Conservation (phyloP, 2,888 invertebrate genomes). For the Drosophila longiperda region DNA sequence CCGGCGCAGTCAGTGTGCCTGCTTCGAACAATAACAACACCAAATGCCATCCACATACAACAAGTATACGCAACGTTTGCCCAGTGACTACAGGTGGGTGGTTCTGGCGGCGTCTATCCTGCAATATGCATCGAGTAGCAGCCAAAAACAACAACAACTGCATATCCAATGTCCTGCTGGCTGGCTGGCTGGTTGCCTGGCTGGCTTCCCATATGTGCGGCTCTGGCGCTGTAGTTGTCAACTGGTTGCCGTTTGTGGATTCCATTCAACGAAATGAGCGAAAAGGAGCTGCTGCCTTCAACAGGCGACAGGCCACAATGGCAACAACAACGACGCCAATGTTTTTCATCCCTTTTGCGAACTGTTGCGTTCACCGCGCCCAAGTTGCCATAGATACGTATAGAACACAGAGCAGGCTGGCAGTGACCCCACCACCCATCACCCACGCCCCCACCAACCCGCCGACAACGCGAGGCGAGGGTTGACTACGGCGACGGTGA, state of each 20-base stretch:
- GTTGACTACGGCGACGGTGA: conserved; percentile 25
- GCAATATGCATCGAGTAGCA: conserved; percentile 18
- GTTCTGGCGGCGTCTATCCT: conserved; percentile 22
- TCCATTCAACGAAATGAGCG: conserved; percentile 41
- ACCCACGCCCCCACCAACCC: not conserved
- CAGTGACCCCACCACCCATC: not conserved
- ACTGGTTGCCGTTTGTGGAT: conserved; percentile 67
- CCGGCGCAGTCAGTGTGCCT: conserved; percentile 49
- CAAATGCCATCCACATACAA: conserved; percentile 63
- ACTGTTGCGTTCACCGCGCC: conserved; percentile 77
- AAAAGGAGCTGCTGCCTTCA: conserved; percentile 54
- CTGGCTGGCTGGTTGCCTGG: not conserved
- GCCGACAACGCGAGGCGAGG: conserved; percentile 19
- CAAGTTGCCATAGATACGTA: conserved; percentile 78
- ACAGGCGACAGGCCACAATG: conserved; percentile 59
- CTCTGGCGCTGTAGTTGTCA: conserved; percentile 33
- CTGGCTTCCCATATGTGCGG: conserved; percentile 27
- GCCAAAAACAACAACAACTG: conserved; percentile 17
- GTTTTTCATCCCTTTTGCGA: conserved; percentile 72
- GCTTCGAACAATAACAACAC: conserved; percentile 57
- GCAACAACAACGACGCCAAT: conserved; percentile 26
- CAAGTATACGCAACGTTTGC: conserved; percentile 40
- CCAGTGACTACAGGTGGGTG: conserved; percentile 57
- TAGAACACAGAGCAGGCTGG: conserved; percentile 1
- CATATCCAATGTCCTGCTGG: conserved; percentile 9